Evolutionary conservation across 2,113 vertebrate species (phyloP), one percentile per base, ranked within the genome.

Genomic region (Dasyprocta punctata): DNA sequence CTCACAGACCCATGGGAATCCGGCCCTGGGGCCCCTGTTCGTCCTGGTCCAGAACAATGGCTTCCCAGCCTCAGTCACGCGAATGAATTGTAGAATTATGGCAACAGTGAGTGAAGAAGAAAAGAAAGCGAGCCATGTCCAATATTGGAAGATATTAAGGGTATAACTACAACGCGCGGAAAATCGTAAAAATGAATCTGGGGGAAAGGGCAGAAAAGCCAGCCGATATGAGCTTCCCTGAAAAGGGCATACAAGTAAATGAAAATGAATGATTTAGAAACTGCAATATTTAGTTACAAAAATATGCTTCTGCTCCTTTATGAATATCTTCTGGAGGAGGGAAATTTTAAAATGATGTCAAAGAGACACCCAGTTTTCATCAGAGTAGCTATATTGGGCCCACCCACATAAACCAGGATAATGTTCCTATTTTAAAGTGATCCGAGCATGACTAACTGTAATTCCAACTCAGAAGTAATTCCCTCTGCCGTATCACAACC

Each of bases 271-370:
- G 12, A 63, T 94, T 91, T 90, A 36, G 24, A 56, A 91, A 26
- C 8, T 73, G 61, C 24, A 36, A 94, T 47, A 71, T 17, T 94
- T 77, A 54, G 63, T 92, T 87, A 92, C 56, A 92, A 90, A 75
- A 20, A 36, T 28, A 58, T 56, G 10, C 6, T 33, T 2, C 41
- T 44, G 13, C 4, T 93, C 4, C 85, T 85, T 91, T 10, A 67
- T 1, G 85, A 80, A 85, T 16, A 84, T 6, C 47, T 94, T 90
- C 52, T 73, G 54, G 78, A 61, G 28, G 33, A 36, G 12, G 58
- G 63, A 44, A 1, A n/a, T 33, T 28, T 22, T 5, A 44, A 83
- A 82, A 36, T 24, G 26, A 78, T 60, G 5, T 65, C 47, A 2
- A 67, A 28, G 17, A 41, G 26, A 84, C 19, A 38, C 11, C 38